Conservation (phyloP, 2,888 invertebrate genomes). For the Agrenia bidenticulata region DNA sequence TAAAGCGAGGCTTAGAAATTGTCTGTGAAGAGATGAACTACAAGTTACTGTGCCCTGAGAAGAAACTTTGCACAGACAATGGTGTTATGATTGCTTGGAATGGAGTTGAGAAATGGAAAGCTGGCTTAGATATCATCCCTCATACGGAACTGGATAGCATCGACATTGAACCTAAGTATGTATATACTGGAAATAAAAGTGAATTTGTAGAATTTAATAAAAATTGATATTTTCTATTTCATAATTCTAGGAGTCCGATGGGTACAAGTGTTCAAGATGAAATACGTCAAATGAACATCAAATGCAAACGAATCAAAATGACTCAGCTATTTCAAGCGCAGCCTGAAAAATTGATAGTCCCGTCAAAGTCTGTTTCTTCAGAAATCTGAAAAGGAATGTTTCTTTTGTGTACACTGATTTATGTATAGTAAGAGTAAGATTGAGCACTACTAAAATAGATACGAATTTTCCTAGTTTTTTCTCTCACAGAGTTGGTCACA, state of each 20-base stretch:
- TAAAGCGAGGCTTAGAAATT: constrained; percentile 68
- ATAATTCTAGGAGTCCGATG: constrained; percentile 61
- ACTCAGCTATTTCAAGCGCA: constrained; percentile 27
- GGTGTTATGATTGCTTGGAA: constrained; percentile 99
- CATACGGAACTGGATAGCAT: constrained; percentile 63
- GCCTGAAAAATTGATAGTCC: not conserved
- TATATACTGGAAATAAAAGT: too few relatives aligned
- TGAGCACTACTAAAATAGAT: not conserved
- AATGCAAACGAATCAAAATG: constrained; percentile 59
- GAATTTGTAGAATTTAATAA: too few relatives aligned
- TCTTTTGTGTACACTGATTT: too few relatives aligned
- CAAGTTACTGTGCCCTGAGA: constrained; percentile 73
- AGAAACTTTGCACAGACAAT: constrained; percentile 91
- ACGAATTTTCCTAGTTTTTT: not conserved
- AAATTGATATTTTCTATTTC: too few relatives aligned
- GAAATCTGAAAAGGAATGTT: too few relatives aligned
- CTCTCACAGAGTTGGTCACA: constrained; percentile 9
- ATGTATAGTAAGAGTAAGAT: too few relatives aligned
- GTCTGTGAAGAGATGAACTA: constrained; percentile 69
- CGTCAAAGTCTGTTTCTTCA: too few relatives aligned
- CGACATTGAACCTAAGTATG: constrained; percentile 63
- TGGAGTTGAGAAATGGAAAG: constrained; percentile 75
- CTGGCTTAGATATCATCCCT: constrained; percentile 58
- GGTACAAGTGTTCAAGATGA: constrained; percentile 64
- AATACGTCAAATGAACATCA: constrained; percentile 63